phyloP scores from a whole-genome alignment of 1,140 invertebrate genomes.

The Drosophila setifemur region DNA sequence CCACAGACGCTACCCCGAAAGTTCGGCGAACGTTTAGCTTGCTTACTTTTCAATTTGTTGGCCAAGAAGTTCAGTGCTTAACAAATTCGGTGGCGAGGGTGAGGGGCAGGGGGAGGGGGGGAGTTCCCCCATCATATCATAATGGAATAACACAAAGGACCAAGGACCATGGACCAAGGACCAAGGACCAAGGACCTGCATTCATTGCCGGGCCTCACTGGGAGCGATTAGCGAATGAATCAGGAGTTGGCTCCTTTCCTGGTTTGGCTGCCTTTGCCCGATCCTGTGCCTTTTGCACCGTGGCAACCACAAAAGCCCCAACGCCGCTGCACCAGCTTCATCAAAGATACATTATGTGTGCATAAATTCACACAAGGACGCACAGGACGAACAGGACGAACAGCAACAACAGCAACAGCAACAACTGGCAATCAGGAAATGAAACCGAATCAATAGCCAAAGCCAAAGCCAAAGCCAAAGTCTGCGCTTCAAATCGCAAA shows the following conservation, averaged over 20 bases:
- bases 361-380: constrained; percentile 11
- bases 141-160: constrained; percentile 55
- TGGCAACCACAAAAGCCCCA: constrained; percentile 26
- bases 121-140: constrained; percentile 52
- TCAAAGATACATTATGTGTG: constrained; percentile 52
- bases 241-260: neutral
- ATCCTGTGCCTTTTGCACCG: neutral
- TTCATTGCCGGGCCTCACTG: constrained; percentile 26
- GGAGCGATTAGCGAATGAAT: constrained; percentile 54
- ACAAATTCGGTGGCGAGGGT: constrained; percentile 38
- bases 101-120: no score
- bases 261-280: neutral
- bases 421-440: constrained; percentile 25
- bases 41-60: constrained; percentile 71
- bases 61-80: constrained; percentile 19
- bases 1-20: constrained; percentile 57
- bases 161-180: no score
- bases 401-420: no score
- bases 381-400: neutral
- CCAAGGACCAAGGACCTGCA: constrained; percentile 4
- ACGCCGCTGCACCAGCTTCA: constrained; percentile 27
- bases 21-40: constrained; percentile 71
- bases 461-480: no score
- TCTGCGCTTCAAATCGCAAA: neutral
- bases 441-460: constrained; percentile 32